Conservation (phyloP, 2,888 invertebrate species). For the Microchrysa polita region DNA sequence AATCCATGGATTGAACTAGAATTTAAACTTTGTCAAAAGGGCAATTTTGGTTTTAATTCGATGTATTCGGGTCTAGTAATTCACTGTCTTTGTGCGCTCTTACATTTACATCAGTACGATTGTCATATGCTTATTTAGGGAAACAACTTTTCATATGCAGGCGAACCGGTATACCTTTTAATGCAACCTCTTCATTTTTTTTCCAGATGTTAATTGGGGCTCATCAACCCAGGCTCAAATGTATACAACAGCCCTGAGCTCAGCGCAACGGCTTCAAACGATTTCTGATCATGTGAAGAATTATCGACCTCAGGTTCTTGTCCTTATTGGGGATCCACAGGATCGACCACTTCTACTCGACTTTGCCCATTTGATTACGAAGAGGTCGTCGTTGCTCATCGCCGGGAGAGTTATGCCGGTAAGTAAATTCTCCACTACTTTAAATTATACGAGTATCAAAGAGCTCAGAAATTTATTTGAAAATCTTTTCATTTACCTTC, state of each 20-base stretch:
- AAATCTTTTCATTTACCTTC: background rate
- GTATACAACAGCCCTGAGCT: slow-evolving; percentile 89
- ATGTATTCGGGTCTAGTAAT: no score
- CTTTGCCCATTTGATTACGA: slow-evolving; percentile 90
- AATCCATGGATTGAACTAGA: no score
- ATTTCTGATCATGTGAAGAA: slow-evolving; percentile 98
- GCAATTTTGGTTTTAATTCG: no score
- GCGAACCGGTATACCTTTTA: no score
- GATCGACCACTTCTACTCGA: slow-evolving; percentile 89
- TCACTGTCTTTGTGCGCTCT: no score
- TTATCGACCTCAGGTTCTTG: slow-evolving; percentile 90
- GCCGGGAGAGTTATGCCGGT: slow-evolving; percentile 89
- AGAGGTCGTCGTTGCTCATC: slow-evolving; percentile 88
- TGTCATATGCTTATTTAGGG: no score
- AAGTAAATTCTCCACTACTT: slow-evolving; percentile 57
- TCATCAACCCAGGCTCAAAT: slow-evolving; percentile 96
- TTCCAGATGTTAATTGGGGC: slow-evolving; percentile 92
- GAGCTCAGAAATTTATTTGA: no score
- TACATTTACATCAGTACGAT: no score
- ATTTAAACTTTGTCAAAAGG: no score
- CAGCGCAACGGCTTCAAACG: slow-evolving; percentile 81
- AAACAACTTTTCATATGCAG: no score
- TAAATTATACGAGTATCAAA: no score
- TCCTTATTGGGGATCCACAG: slow-evolving; percentile 85
- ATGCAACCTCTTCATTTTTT: no score